Evolutionary conservation across 2,888 invertebrate species (phyloP).

Genomic region (Morpho deidamia): DNA sequence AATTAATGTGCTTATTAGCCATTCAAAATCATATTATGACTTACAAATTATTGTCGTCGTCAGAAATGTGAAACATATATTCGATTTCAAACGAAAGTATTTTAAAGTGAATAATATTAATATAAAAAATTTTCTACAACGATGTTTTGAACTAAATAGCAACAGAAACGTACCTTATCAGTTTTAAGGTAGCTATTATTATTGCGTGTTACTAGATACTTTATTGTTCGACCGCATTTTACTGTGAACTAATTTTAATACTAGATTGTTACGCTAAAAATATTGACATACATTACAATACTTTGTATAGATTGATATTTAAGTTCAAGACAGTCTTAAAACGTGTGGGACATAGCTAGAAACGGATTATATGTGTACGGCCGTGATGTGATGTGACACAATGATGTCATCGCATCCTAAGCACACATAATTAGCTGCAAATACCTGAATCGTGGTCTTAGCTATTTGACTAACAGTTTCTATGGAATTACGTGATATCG

Average conservation of each 20-base stretch:
- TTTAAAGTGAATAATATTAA: too few relatives aligned
- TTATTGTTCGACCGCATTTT: slow-evolving; percentile 16
- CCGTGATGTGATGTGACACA: slow-evolving; percentile 22
- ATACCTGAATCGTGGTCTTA: slow-evolving; percentile 22
- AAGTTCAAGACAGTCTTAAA: slow-evolving; percentile 3
- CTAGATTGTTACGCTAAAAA: not conserved
- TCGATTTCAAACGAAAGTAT: too few relatives aligned
- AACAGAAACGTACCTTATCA: slow-evolving; percentile 1
- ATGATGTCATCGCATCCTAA: slow-evolving; percentile 30
- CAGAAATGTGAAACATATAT: too few relatives aligned
- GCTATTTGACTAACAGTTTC: slow-evolving; percentile 22
- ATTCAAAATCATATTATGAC: too few relatives aligned
- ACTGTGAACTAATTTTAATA: slow-evolving; percentile 13
- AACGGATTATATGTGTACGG: slow-evolving; percentile 23
- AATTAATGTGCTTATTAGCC: too few relatives aligned
- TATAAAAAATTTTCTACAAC: too few relatives aligned
- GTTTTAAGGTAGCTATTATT: slow-evolving; percentile 1
- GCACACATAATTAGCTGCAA: slow-evolving; percentile 22
- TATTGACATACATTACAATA: slow-evolving; percentile 1
- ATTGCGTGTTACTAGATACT: slow-evolving; percentile 6
- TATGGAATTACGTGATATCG: slow-evolving; percentile 23
- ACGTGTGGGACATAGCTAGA: slow-evolving; percentile 16
- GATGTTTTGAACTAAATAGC: too few relatives aligned
- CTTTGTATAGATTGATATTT: slow-evolving; percentile 4
- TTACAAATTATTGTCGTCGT: too few relatives aligned